Conservation (phyloP, 2,888 invertebrate species). For the Formica aserva region DNA sequence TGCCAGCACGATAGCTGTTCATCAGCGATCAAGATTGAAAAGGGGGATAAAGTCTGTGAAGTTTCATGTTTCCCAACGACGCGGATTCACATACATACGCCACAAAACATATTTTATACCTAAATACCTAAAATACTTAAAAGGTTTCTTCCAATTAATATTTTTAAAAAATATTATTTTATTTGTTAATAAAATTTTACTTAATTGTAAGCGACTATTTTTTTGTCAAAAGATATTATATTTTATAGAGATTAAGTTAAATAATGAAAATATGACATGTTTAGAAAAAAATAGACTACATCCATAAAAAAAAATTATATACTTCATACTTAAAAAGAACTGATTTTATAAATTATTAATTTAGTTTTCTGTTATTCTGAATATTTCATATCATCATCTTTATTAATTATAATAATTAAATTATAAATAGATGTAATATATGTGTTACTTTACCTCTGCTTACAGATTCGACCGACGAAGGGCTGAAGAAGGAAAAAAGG, state of each 20-base stretch:
- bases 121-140: background rate
- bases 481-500: slow-evolving; percentile 79
- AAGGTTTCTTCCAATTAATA: background rate
- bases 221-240: background rate
- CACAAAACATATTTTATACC: background rate
- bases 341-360: background rate
- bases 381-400: background rate
- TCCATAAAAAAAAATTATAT: background rate
- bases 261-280: background rate
- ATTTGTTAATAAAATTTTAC: background rate
- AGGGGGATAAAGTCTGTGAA: background rate
- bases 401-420: background rate
- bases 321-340: background rate
- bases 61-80: slow-evolving; percentile 6
- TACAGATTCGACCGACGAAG: slow-evolving; percentile 81
- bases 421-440: background rate
- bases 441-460: slow-evolving; percentile 49
- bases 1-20: slow-evolving; percentile 9
- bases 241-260: background rate
- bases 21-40: slow-evolving; percentile 11
- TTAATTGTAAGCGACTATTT: background rate
- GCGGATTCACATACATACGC: background rate
- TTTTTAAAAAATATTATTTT: background rate
- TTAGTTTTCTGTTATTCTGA: background rate
- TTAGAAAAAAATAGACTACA: background rate